A percentile compares a stretch with the other conserved stretches of the same genome.
Conservation (phyloP, 2,113 vertebrate genomes). For the Chlamydotis undulata region DNA sequence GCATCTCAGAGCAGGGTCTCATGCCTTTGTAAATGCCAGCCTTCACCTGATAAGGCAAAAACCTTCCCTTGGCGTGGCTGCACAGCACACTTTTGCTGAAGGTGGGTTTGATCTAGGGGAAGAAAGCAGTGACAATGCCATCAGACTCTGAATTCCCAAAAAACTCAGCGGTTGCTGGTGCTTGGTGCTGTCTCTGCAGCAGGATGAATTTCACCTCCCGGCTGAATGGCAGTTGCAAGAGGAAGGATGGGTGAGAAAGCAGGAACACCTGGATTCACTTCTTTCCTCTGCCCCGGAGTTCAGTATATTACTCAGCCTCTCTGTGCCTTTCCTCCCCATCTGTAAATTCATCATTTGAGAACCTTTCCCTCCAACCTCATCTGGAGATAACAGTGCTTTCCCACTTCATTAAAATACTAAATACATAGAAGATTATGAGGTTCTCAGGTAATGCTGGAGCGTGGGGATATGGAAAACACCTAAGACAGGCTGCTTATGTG, state of each 20-base stretch:
- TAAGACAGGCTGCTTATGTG: not conserved
- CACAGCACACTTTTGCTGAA: not conserved
- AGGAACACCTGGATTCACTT: not conserved
- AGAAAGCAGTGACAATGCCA: not conserved
- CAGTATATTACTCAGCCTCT: not conserved
- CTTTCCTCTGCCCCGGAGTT: not conserved
- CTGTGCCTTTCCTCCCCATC: not conserved
- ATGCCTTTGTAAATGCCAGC: not conserved
- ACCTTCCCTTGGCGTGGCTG: not conserved
- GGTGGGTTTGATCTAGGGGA: not conserved
- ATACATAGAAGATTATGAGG: not conserved
- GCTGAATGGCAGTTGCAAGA: not conserved
- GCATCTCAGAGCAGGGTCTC: not conserved
- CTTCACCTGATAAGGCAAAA: not conserved
- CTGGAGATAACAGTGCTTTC: not conserved
- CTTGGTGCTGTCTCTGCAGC: not conserved
- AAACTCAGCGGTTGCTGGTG: not conserved
- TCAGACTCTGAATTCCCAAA: not conserved
- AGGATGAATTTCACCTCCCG: not conserved
- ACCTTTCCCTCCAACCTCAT: not conserved
- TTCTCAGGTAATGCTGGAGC: not conserved
- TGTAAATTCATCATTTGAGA: not conserved
- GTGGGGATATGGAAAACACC: not conserved
- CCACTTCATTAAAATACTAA: conserved; percentile 13
- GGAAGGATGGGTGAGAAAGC: not conserved